Percentiles rank a stretch among this genome's conserved stretches.
These are phyloP conservation scores for human (Homo sapiens) DNA, from an alignment of 2,113 vertebrate genomes.

Conservation along the genomic window GRCh38 chr7:121632001-121632500, in stretches of 20 bases:
- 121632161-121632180: not conserved
- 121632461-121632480: not conserved
- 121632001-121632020: not conserved
- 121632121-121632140: not conserved
- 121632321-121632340: not conserved
- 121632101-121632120: not conserved
- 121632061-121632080: not conserved
- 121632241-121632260: not conserved
- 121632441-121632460: constrained; percentile 7
- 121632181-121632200: not conserved
- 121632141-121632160: not conserved
- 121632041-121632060: not conserved
- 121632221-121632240: not conserved
- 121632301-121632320: not conserved
- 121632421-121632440: not conserved
- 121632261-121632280: not conserved
- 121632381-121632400: not conserved
- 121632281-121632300: not conserved
- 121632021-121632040: not conserved
- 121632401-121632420: not conserved
- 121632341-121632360: not conserved
- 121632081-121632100: not conserved
- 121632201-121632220: not conserved
- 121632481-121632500: not conserved
- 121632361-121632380: not conserved